Evolutionary conservation across 2,888 invertebrate genomes (phyloP).

Genomic region (Troglohyphantes excavatus): DNA sequence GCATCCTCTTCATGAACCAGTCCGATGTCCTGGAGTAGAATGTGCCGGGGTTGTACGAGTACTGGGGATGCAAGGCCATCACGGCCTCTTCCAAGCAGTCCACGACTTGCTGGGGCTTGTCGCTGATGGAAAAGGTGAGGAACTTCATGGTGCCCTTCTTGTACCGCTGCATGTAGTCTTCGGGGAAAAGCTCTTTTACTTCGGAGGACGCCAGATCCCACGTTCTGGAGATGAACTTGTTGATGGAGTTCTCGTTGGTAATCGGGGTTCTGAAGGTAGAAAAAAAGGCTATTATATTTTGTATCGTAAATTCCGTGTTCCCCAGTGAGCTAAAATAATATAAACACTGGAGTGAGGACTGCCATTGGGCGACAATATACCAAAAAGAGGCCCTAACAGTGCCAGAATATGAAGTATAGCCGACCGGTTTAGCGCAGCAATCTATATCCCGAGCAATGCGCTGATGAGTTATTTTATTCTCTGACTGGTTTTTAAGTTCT

Average conservation of each 20-base stretch:
- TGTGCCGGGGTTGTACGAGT: slow-evolving; percentile 68
- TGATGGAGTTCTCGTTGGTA: slow-evolving; percentile 10
- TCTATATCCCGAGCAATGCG: too few relatives aligned
- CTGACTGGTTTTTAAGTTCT: too few relatives aligned
- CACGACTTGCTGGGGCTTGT: slow-evolving; percentile 67
- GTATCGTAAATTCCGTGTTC: too few relatives aligned
- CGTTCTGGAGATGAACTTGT: slow-evolving; percentile 20
- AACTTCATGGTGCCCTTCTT: slow-evolving; percentile 9
- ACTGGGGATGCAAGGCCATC: slow-evolving; percentile 61
- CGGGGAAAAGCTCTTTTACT: slow-evolving; percentile 28
- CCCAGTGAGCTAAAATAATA: too few relatives aligned
- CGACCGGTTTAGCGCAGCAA: too few relatives aligned
- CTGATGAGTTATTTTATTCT: too few relatives aligned
- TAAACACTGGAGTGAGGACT: too few relatives aligned
- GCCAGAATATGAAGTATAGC: too few relatives aligned
- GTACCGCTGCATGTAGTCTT: slow-evolving; percentile 23
- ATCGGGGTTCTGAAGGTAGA: slow-evolving; percentile 51
- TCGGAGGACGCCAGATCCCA: slow-evolving; percentile 64
- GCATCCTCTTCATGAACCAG: slow-evolving; percentile 49
- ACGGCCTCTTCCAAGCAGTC: slow-evolving; percentile 71
- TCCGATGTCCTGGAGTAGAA: slow-evolving; percentile 20
- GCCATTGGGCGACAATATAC: too few relatives aligned
- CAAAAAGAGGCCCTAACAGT: too few relatives aligned
- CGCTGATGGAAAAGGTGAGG: slow-evolving; percentile 57
- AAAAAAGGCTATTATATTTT: too few relatives aligned